Evolutionary conservation across 2,888 invertebrate species (phyloP), one percentile per base, ranked within the genome.

Genomic region (Psylliodes chrysocephalus): DNA sequence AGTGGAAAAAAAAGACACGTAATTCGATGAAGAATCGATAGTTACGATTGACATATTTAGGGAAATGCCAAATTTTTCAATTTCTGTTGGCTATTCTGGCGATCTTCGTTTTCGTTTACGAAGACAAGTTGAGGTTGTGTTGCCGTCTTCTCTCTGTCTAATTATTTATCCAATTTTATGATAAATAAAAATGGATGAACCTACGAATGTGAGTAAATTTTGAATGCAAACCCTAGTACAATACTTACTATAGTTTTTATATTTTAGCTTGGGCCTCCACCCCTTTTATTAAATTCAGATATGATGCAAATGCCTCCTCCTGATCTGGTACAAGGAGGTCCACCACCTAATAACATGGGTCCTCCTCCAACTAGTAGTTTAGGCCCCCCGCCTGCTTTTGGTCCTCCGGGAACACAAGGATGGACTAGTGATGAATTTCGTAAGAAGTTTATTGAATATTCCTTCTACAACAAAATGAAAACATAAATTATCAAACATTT

Each of bases 401-500:
- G 76, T 2, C 77, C 78, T 12, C 77, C 77, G 8, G 77, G 77
- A 18, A 77, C 76, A 8, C 77, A 77, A 60, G 76, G 75, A 19
- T 79, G 78, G 78, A 55, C 73, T 17, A 69, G 51, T 56, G 78
- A 79, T 35, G 77, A 77, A 12, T 77, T 73, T 63, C 71, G 75
- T 75, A 67, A 64, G 67, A 15, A 38, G 17, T 44, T 22, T 7
- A 18, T 18, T 15, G n/a, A n/a, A n/a, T n/a, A n/a, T n/a, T n/a
- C n/a, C n/a, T n/a, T n/a, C n/a, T n/a, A n/a, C n/a, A 42, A 17
- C 14, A 44, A n/a, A 1, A 17, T 44, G n/a, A 40, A 15, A 4
- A 40, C 40, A n/a, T 18, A 15, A 15, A 7, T 42, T 42, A 17
- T 35, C n/a, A n/a, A n/a, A 12, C 12, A 6, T 33, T 33, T 33